Base-by-base conservation (phyloP, 2,888 invertebrate genomes). In the Calameuta filiformis region DNA sequence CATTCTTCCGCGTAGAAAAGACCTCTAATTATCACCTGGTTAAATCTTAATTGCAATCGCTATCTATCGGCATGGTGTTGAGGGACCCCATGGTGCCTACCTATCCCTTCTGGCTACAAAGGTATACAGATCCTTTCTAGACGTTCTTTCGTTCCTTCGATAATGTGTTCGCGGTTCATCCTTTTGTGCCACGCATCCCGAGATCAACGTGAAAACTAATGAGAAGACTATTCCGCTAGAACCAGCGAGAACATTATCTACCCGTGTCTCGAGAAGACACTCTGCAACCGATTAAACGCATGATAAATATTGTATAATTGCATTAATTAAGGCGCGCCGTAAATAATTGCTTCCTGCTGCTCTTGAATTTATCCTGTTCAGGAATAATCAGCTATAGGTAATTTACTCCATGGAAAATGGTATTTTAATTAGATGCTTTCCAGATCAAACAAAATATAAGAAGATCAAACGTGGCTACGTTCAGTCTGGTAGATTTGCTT, bases 1-100 rank as follows among this genome's bases (percentile, higher is more conserved):
- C 56, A 56, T 56, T 56, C 56, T 56, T 23, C 56, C 23, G 56
- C 56, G 23, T 56, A 56, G 35, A 71, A 71, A 71, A 71, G 71
- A 33, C 71, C 34, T 31, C 34, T 71, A 71, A 71, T 71, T 71
- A 71, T 71, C 71, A 71, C 71, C 71, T 31, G 71, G 71, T 35
- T 15, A 34, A 71, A 71, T 71, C 71, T 71, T 71, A 71, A 71
- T 71, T 71, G 71, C 71, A 71, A 33, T 71, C 71, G 71, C 34
- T 71, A 71, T 71, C 71, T 71, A 34, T 31, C 33, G 35, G 33
- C 30, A 34, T 23, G 33, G 71, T 33, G 71, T 71, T 35, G 33
- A 71, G 71, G 30, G 35, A 71, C 71, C 71, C 71, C 71, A 23
- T 35, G 71, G 71, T 31, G 71, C 34, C 56, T 56, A 23, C 56